Base-by-base conservation (phyloP, 2,888 invertebrate species). In the Unio delphinus region DNA sequence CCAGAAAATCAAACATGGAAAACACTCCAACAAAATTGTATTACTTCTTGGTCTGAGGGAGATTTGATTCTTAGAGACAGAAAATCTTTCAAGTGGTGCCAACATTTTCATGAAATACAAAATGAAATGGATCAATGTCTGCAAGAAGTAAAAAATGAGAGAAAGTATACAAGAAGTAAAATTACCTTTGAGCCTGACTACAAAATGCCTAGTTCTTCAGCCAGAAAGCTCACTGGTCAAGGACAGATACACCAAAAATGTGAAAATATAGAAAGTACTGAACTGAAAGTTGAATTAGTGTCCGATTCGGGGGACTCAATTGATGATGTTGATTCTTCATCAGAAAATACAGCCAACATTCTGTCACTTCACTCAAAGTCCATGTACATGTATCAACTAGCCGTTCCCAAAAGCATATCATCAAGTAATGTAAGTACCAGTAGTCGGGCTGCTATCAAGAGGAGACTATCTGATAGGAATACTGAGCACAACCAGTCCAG, bases 71-170 rank as follows among this genome's bases (percentile, higher is more conserved):
- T 56, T 55, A 71, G 61, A 57, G 83, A 85, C 64, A 81, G 79
- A 67, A 82, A 83, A 67, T 81, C 80, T 7, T 54, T 77, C 34
- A 83, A 84, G 73, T 86, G 86, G 86, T 83, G 82, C 66, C 80
- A 82, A 45, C 74, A 84, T 62, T 84, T 83, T 65, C 81, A 80
- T 61, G 81, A 86, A 73, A 86, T 86, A 59, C 85, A 86, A 71
- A 79, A 79, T 61, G 86, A 85, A 71, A 86, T 86, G 86, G 84
- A 86, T 61, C 78, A 76, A 63, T 84, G 83, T 65, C 58, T 77
- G 23, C 55, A 71, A 23, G 77, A 77, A 64, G n/a, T 70, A 20
- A 68, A 30, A 23, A 26, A 30, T n/a, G 77, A 77, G 62, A 71
- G 64, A 55, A 74, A 73, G 60, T 45, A 62, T 45, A 45, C 45